A percentile compares a stretch with the other conserved stretches of the same genome.
phyloP scores from a whole-genome alignment of 1,140 invertebrate species.

The Potamilus streckersoni region DNA sequence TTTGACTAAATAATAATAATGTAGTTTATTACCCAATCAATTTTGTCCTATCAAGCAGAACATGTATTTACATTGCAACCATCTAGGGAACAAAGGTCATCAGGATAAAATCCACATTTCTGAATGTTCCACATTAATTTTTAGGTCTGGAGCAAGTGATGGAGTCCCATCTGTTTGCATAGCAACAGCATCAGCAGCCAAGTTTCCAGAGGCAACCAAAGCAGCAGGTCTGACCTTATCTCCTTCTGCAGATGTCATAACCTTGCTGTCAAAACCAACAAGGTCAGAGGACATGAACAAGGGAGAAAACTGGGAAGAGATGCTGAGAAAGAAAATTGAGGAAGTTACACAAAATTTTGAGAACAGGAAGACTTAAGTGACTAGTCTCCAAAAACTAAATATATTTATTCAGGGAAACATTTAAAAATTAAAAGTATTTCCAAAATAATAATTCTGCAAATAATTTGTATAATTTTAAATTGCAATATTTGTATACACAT shows the following conservation, averaged over 20 bases:
- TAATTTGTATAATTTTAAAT: no score
- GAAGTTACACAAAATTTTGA: slow-evolving; percentile 36
- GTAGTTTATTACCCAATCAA: neutral
- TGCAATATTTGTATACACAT: no score
- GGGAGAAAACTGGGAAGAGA: slow-evolving; percentile 62
- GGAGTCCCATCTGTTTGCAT: slow-evolving; percentile 50
- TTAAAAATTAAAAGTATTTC: no score
- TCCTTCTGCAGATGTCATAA: slow-evolving; percentile 35
- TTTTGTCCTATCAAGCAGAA: neutral
- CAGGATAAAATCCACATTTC: neutral
- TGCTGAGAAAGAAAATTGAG: slow-evolving; percentile 62
- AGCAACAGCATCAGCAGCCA: slow-evolving; percentile 69
- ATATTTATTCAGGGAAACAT: no score
- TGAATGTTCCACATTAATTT: neutral
- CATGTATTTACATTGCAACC: neutral
- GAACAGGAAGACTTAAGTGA: slow-evolving; percentile 2
- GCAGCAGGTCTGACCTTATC: slow-evolving; percentile 55
- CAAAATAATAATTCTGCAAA: no score
- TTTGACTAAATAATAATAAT: neutral
- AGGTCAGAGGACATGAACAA: slow-evolving; percentile 57
- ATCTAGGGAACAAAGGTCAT: neutral
- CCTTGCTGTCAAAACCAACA: slow-evolving; percentile 41
- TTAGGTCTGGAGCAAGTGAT: neutral
- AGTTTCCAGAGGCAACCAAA: slow-evolving; percentile 67
- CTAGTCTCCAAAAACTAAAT: no score